Percentiles rank a stretch among this genome's conserved stretches.
phyloP scores from a whole-genome alignment of 2,797 vertebrate genomes.

The Poeciliopsis gracilis region DNA sequence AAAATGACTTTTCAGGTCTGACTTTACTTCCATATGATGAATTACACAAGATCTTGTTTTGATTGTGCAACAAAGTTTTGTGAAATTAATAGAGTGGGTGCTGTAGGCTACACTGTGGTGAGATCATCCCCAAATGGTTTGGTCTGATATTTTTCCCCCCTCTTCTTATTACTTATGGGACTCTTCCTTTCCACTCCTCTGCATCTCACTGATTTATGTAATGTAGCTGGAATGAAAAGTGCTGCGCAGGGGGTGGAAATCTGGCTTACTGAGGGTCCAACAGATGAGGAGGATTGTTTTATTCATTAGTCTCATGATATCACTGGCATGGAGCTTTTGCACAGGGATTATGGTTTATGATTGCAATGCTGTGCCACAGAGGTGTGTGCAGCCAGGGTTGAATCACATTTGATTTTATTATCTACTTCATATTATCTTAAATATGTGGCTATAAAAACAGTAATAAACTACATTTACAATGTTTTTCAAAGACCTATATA shows the following conservation, averaged over 20 bases:
- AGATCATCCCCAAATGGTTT: conserved; percentile 56
- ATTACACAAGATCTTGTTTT: conserved; percentile 62
- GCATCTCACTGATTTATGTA: conserved; percentile 71
- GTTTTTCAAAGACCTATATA: conserved; percentile 5
- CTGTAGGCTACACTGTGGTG: conserved; percentile 37
- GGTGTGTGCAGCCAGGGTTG: conserved; percentile 26
- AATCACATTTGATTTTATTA: conserved; percentile 30
- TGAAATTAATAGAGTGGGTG: conserved; percentile 52
- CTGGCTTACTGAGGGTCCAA: conserved; percentile 62
- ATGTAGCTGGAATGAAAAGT: conserved; percentile 71
- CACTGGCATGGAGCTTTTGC: conserved; percentile 58
- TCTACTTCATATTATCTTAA: conserved; percentile 32
- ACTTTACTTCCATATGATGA: conserved; percentile 31
- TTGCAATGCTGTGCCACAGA: conserved; percentile 38
- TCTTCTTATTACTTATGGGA: conserved; percentile 59
- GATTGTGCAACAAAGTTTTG: conserved; percentile 64
- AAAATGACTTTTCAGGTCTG: conserved; percentile 30
- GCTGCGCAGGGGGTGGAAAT: conserved; percentile 77
- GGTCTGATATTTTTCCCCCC: conserved; percentile 31
- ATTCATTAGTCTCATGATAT: conserved; percentile 76
- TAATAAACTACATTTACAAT: conserved; percentile 24
- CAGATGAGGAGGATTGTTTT: conserved; percentile 76
- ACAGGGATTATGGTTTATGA: conserved; percentile 49
- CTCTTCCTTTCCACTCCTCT: conserved; percentile 67
- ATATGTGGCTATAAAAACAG: conserved; percentile 28